Conservation (phyloP, 1,140 invertebrate species). For the Lucilia cuprina region DNA sequence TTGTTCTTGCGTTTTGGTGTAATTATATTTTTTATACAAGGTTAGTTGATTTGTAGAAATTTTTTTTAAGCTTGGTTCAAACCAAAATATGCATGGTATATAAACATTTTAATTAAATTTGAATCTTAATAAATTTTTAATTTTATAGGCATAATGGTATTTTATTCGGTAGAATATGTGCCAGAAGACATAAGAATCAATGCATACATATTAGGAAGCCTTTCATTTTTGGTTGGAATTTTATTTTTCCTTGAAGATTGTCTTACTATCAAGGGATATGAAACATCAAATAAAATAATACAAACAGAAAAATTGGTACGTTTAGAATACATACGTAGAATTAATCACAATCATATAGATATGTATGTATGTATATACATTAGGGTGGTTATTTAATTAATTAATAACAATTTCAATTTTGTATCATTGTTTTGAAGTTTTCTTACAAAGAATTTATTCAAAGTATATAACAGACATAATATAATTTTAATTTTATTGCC, state of each 20-base stretch:
- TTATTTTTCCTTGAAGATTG: constrained; percentile 24
- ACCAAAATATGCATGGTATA: background rate
- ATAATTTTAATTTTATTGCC: no score
- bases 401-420: no score
- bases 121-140: background rate
- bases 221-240: background rate
- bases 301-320: constrained; percentile 5
- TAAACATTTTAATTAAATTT: background rate
- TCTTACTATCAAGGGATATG: background rate
- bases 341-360: no score
- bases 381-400: no score
- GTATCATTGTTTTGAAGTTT: no score
- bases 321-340: background rate
- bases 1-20: constrained; percentile 18
- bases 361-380: background rate
- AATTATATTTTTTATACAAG: constrained; percentile 7
- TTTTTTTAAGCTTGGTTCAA: no score
- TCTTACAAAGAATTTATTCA: no score
- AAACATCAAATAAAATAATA: background rate
- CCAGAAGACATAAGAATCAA: background rate
- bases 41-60: no score
- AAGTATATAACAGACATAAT: no score
- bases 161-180: constrained; percentile 19
- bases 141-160: background rate
- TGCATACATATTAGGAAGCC: background rate